Evolutionary conservation across 1,140 invertebrate genomes (phyloP).

Genomic region (Teleogryllus occipitalis): DNA sequence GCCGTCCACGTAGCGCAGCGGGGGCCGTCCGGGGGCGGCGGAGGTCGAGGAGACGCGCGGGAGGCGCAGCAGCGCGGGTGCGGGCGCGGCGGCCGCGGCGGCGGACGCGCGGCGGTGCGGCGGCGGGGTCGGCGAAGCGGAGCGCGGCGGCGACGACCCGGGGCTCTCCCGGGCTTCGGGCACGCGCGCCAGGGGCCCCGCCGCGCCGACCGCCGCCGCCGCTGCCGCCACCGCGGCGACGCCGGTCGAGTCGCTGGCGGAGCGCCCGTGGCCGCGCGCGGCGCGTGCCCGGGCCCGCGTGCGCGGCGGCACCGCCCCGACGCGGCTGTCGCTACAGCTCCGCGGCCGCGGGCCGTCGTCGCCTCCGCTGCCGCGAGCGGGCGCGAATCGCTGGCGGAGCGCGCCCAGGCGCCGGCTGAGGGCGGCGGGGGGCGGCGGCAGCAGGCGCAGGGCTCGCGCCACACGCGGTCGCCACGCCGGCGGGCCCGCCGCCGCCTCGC

Average conservation of each 20-base stretch:
- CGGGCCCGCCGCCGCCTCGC: too few relatives aligned
- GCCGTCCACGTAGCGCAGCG: constrained; percentile 22
- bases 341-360: neutral
- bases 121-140: constrained; percentile 11
- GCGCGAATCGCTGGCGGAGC: neutral
- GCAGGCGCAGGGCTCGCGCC: neutral
- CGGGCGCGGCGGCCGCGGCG: constrained; percentile 22
- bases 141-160: constrained; percentile 15
- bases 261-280: constrained; percentile 6
- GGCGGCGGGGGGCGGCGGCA: neutral
- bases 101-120: constrained; percentile 12
- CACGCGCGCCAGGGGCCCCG: constrained; percentile 12
- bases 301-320: too few relatives aligned
- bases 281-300: neutral
- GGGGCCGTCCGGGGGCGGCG: constrained; percentile 9
- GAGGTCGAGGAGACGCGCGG: constrained; percentile 17
- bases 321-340: neutral
- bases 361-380: neutral
- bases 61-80: constrained; percentile 18
- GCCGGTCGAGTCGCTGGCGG: neutral
- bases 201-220: neutral
- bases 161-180: constrained; percentile 20
- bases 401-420: neutral
- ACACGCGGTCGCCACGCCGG: neutral
- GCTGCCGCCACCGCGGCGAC: neutral